These are phyloP conservation scores for Peromyscus attwateri DNA, from an alignment of 2,797 vertebrate genomes.

Conservation along the genomic window DNA sequence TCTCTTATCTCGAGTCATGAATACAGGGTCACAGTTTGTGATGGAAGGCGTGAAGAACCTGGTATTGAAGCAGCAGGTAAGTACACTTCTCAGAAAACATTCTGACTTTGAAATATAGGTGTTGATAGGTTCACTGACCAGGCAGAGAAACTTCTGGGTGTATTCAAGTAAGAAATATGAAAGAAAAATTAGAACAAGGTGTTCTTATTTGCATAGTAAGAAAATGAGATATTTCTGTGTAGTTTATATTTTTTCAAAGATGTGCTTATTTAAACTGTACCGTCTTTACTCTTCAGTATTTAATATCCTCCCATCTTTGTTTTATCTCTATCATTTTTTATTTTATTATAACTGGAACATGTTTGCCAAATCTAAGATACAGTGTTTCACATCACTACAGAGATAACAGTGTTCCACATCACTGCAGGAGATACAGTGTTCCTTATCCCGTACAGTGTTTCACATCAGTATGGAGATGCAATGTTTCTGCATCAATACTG, in stretches of 20 bases:
- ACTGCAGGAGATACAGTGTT: background rate
- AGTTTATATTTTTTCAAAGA: background rate
- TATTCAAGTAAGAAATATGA: conserved; percentile 39
- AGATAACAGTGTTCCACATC: too few species aligned
- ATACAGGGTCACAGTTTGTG: conserved; percentile 98
- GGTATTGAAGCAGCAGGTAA: conserved; percentile 97
- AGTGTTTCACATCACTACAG: background rate
- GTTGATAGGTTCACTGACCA: background rate
- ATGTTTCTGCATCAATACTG: conserved; percentile 25
- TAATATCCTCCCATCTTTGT: background rate
- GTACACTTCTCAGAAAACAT: conserved; percentile 81
- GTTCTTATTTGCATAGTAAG: background rate
- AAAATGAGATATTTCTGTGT: background rate
- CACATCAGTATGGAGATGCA: background rate
- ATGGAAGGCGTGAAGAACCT: conserved; percentile 99
- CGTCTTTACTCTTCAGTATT: background rate
- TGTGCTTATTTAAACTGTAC: background rate
- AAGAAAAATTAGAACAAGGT: conserved; percentile 36
- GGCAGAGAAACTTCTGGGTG: background rate
- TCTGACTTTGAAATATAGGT: conserved; percentile 20
- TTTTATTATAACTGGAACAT: conserved; percentile 47
- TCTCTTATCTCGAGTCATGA: conserved; percentile 98
- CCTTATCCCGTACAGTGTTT: too few species aligned
- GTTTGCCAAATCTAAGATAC: conserved; percentile 23
- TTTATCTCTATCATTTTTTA: conserved; percentile 15